Percentiles rank a stretch among this genome's conserved stretches.
These are phyloP conservation scores for Bombus fervidus DNA, from an alignment of 1,140 invertebrate species.

Conservation along the genomic window DNA sequence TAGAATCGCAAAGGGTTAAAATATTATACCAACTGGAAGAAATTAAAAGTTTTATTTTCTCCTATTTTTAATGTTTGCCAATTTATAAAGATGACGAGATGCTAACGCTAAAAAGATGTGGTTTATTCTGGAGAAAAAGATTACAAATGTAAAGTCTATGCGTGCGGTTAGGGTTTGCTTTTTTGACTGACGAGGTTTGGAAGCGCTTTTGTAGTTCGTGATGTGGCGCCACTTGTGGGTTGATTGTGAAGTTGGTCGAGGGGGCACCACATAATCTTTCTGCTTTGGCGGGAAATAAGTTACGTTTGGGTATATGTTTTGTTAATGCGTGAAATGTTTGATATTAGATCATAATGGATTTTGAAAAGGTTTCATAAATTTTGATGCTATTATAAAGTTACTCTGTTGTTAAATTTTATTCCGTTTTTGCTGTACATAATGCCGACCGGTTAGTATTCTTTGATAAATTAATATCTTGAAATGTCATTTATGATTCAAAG, in stretches of 20 bases:
- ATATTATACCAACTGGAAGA: not conserved
- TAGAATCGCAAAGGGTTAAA: not conserved
- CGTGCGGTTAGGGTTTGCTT: too few relatives aligned
- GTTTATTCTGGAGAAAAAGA: too few relatives aligned
- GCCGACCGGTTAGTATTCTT: slow-evolving; percentile 26
- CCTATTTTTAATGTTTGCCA: too few relatives aligned
- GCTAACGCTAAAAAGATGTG: too few relatives aligned
- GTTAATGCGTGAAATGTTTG: not conserved
- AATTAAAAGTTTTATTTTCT: too few relatives aligned
- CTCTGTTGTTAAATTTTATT: too few relatives aligned
- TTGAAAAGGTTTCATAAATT: not conserved
- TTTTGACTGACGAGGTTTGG: too few relatives aligned
- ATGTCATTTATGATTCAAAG: not conserved
- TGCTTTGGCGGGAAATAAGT: not conserved
- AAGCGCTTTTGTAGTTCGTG: too few relatives aligned
- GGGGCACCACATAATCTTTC: not conserved
- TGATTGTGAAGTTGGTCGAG: too few relatives aligned
- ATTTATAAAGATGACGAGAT: too few relatives aligned
- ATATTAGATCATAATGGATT: not conserved
- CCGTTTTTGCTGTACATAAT: not conserved
- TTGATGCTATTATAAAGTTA: not conserved
- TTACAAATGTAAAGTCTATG: too few relatives aligned
- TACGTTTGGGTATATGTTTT: not conserved
- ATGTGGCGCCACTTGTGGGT: too few relatives aligned
- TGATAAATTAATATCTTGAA: not conserved